These are phyloP conservation scores for Lophius piscatorius DNA, from an alignment of 2,113 vertebrate species.

Conservation along the genomic window DNA sequence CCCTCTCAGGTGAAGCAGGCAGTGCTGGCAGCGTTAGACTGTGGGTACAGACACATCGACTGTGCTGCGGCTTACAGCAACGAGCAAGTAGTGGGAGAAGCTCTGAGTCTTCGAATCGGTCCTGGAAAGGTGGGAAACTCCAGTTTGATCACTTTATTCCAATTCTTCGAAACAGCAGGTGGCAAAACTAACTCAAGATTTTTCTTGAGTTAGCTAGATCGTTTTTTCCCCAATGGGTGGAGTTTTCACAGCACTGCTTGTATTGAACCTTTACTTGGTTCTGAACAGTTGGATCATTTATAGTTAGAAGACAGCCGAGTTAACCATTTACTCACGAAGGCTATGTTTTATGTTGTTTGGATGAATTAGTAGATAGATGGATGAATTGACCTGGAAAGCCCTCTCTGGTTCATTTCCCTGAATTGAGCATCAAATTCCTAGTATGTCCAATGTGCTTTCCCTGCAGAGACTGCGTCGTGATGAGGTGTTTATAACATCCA, in stretches of 20 bases:
- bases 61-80: constrained; percentile 80
- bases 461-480: constrained; percentile 70
- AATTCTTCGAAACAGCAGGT: too few relatives aligned
- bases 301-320: neutral
- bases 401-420: too few relatives aligned
- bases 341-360: neutral
- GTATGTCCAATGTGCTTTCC: neutral
- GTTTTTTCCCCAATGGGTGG: too few relatives aligned
- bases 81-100: constrained; percentile 79
- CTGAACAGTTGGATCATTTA: neutral
- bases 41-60: constrained; percentile 81
- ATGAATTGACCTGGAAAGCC: too few relatives aligned
- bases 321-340: neutral
- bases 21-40: constrained; percentile 75
- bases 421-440: neutral
- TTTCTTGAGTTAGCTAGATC: too few relatives aligned
- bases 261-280: neutral
- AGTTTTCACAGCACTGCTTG: neutral
- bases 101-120: constrained; percentile 65
- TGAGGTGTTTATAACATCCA: constrained; percentile 80
- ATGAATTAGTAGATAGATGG: too few relatives aligned
- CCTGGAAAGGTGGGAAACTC: constrained; percentile 70
- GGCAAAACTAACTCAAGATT: too few relatives aligned
- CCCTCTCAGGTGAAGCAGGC: constrained; percentile 75
- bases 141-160: neutral